These are phyloP conservation scores for Azemiops feae DNA, from an alignment of 2,113 vertebrate species.

Conservation along the genomic window DNA sequence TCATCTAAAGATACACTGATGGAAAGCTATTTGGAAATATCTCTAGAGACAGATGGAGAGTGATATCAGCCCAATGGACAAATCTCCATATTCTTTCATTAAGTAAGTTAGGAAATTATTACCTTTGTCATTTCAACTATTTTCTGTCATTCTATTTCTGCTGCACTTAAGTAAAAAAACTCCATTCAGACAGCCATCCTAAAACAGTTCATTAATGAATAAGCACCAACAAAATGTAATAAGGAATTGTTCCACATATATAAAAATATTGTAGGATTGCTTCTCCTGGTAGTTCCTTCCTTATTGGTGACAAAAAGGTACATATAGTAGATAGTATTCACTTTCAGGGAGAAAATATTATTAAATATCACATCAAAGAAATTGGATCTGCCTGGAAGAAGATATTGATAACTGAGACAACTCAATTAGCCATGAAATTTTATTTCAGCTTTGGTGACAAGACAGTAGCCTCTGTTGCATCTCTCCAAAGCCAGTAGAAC, in stretches of 20 bases:
- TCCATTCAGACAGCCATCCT: neutral
- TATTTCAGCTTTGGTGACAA: neutral
- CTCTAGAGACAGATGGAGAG: neutral
- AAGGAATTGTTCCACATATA: neutral
- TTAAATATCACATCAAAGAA: neutral
- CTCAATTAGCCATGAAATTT: neutral
- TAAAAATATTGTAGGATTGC: neutral
- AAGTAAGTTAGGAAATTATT: neutral
- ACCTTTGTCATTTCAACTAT: neutral
- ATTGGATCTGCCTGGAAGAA: neutral
- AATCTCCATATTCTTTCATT: neutral
- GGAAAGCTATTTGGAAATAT: neutral
- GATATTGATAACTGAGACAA: neutral
- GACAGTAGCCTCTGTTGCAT: neutral
- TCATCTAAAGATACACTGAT: neutral
- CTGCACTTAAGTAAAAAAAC: neutral
- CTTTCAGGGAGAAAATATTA: neutral
- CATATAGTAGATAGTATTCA: neutral
- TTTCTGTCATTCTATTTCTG: neutral
- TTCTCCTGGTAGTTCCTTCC: neutral
- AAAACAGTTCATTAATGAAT: neutral
- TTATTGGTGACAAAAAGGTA: constrained; percentile 2
- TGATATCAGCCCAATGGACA: neutral
- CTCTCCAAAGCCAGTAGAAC: neutral
- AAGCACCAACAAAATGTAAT: neutral